Conservation (phyloP, 2,888 invertebrate species). For the Mystacides longicornis region DNA sequence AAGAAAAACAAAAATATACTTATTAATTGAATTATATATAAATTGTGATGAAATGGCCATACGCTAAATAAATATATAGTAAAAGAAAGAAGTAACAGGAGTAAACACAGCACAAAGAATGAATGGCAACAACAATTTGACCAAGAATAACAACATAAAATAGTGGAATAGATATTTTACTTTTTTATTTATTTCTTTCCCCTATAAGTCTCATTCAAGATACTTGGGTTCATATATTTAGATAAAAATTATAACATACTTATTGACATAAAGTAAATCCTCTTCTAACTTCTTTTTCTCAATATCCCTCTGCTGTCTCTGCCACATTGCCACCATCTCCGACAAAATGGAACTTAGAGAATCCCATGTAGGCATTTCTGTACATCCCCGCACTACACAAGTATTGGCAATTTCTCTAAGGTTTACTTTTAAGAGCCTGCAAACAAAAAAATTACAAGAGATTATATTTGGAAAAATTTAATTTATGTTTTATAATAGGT, state of each 20-base stretch:
- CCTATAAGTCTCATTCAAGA: too few relatives aligned
- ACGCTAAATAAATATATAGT: too few relatives aligned
- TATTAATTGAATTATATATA: too few relatives aligned
- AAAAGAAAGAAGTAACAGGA: too few relatives aligned
- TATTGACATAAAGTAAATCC: conserved; percentile 68
- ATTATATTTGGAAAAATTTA: neutral
- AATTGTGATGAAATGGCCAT: too few relatives aligned
- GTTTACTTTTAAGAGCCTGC: conserved; percentile 60
- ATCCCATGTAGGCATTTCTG: conserved; percentile 39
- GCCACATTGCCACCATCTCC: conserved; percentile 65
- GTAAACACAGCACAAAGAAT: neutral
- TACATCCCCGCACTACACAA: conserved; percentile 46
- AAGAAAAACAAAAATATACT: too few relatives aligned
- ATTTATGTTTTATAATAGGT: neutral
- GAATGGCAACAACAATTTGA: neutral
- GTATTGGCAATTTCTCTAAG: conserved; percentile 62
- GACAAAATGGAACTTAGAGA: conserved; percentile 50
- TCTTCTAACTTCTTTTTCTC: conserved; percentile 63
- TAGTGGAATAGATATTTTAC: too few relatives aligned
- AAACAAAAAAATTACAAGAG: conserved; percentile 17
- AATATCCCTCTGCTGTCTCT: conserved; percentile 61
- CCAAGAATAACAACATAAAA: neutral
- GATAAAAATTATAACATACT: conserved; percentile 36
- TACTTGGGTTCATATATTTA: too few relatives aligned
- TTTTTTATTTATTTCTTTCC: too few relatives aligned